Conservation (phyloP, 1,140 invertebrate genomes). For the Heterodera schachtii region DNA sequence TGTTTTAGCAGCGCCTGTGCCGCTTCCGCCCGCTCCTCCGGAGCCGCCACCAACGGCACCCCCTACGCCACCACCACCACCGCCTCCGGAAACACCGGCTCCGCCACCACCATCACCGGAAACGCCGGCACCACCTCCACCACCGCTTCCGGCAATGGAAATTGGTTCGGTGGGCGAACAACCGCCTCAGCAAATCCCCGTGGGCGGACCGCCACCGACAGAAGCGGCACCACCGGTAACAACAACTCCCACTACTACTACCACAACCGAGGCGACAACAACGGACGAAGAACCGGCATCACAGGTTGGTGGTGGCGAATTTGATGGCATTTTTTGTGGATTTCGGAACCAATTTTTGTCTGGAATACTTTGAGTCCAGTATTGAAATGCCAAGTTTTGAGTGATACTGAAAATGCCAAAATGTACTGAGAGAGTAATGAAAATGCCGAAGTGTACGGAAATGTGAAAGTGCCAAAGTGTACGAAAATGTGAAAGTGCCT, state of each 20-base stretch:
- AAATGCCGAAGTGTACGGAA: too few species aligned
- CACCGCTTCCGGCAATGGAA: slow-evolving; percentile 21
- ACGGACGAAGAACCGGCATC: background rate
- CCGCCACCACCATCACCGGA: background rate
- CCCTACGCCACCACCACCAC: background rate
- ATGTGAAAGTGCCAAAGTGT: too few species aligned
- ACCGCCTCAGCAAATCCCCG: background rate
- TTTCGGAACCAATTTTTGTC: too few species aligned
- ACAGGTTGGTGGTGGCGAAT: background rate
- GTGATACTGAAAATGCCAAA: too few species aligned
- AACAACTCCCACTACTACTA: background rate
- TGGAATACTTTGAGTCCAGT: too few species aligned
- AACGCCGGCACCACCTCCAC: background rate
- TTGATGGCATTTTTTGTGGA: too few species aligned
- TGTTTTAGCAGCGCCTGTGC: slow-evolving; percentile 3
- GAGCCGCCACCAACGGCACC: slow-evolving; percentile 18
- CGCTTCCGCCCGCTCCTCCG: slow-evolving; percentile 15
- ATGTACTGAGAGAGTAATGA: too few species aligned
- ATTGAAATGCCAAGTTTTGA: too few species aligned
- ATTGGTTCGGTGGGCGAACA: slow-evolving; percentile 20
- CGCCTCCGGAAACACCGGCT: background rate
- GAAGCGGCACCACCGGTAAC: background rate
- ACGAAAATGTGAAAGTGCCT: too few species aligned
- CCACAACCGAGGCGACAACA: background rate
- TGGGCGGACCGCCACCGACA: background rate